A percentile compares a stretch with the other conserved stretches of the same genome.
Conservation (phyloP, 2,888 invertebrate species). For the Terebella lapidaria region DNA sequence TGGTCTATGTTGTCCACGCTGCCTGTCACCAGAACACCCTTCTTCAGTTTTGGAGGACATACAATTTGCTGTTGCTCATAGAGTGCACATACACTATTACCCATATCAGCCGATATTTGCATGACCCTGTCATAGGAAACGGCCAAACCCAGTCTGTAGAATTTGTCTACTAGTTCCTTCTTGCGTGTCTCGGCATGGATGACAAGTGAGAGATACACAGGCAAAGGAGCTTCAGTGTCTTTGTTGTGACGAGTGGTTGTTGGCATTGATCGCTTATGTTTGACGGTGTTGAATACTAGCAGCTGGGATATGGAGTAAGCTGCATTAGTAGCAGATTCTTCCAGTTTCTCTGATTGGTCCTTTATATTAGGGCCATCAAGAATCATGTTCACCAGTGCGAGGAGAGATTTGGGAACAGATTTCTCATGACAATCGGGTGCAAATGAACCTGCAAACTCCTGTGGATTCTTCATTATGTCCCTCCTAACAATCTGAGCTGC, state of each 20-base stretch:
- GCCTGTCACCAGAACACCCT: not conserved
- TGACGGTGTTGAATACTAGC: constrained; percentile 3
- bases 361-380: not conserved
- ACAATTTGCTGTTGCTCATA: not conserved
- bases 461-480: not conserved
- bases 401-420: not conserved
- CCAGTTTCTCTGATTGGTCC: not conserved
- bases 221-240: not conserved
- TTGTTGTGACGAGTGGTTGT: not conserved
- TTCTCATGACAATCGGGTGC: not conserved
- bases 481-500: not conserved
- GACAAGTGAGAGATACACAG: not conserved
- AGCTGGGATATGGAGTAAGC: not conserved
- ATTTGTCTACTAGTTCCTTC: not conserved
- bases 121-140: not conserved
- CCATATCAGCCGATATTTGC: not conserved
- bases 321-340: not conserved
- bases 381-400: not conserved
- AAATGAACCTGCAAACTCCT: not conserved
- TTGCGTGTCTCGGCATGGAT: not conserved
- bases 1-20: not conserved
- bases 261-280: not conserved
- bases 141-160: not conserved
- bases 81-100: not conserved
- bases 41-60: not conserved